Percentiles rank a stretch among this genome's conserved stretches.
These are phyloP conservation scores for Galagoides demidoff DNA, from an alignment of 2,797 vertebrate genomes.

Conservation along the genomic window DNA sequence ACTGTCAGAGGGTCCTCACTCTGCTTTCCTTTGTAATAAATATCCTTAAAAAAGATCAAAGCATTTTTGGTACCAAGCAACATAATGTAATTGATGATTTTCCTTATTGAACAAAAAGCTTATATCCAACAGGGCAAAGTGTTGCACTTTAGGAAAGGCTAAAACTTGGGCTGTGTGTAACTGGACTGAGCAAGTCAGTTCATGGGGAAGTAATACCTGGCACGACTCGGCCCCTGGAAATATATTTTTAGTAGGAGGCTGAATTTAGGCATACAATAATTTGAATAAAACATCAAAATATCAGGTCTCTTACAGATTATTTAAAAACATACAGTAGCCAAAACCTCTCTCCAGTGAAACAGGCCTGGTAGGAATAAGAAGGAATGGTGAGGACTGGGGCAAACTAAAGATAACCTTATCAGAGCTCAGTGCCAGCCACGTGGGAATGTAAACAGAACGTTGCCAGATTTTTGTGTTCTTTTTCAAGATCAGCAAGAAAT, in stretches of 20 bases:
- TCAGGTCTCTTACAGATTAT: background rate
- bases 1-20: constrained; percentile 22
- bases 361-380: background rate
- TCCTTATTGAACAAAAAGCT: constrained; percentile 39
- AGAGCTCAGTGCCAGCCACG: background rate
- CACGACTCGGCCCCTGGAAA: background rate
- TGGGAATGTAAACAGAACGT: background rate
- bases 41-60: constrained; percentile 54
- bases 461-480: background rate
- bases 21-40: constrained; percentile 59
- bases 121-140: background rate
- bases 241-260: background rate
- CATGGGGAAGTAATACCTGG: background rate
- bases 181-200: background rate
- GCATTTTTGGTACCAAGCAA: constrained; percentile 47
- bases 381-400: background rate
- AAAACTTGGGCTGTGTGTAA: background rate
- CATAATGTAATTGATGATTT: constrained; percentile 23
- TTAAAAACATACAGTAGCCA: background rate
- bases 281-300: background rate
- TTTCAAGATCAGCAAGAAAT: background rate
- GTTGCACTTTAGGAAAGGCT: background rate
- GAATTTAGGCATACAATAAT: background rate
- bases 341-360: background rate
- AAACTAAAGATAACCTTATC: background rate